phyloP scores from a whole-genome alignment of 2,113 vertebrate genomes.

The Pelecanoides urinatrix region DNA sequence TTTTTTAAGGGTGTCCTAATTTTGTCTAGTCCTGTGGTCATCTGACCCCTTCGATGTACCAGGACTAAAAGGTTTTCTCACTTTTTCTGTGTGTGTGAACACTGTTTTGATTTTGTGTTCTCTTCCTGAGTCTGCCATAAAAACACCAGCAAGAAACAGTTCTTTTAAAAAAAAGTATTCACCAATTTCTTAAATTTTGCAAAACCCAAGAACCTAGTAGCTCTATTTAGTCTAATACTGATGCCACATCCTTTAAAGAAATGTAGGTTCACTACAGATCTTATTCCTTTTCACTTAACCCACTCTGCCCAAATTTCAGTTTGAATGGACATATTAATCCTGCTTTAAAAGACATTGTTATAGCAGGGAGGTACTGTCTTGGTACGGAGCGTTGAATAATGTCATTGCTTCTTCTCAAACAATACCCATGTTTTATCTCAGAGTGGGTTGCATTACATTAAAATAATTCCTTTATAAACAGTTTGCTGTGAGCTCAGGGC shows the following conservation, averaged over 20 bases:
- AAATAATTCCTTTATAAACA: not conserved
- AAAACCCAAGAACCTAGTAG: not conserved
- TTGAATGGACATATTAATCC: not conserved
- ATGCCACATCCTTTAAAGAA: not conserved
- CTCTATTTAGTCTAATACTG: not conserved
- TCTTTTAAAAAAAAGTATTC: not conserved
- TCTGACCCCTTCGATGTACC: not conserved
- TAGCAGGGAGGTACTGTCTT: not conserved
- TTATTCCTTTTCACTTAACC: not conserved
- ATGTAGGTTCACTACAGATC: not conserved
- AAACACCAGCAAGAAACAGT: not conserved
- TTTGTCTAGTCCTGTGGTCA: not conserved
- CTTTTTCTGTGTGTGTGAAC: not conserved
- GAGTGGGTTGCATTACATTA: not conserved
- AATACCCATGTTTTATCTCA: not conserved
- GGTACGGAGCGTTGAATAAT: not conserved
- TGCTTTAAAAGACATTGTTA: not conserved
- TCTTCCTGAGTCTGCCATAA: not conserved
- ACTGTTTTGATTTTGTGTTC: not conserved
- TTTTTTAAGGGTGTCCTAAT: not conserved
- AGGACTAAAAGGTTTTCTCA: not conserved
- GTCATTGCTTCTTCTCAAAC: not conserved
- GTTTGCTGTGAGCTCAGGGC: not conserved
- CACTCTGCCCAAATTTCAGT: not conserved
- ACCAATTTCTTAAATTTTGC: not conserved